phyloP scores from a whole-genome alignment of 2,113 vertebrate species.

The Marcusenius ussheri region DNA sequence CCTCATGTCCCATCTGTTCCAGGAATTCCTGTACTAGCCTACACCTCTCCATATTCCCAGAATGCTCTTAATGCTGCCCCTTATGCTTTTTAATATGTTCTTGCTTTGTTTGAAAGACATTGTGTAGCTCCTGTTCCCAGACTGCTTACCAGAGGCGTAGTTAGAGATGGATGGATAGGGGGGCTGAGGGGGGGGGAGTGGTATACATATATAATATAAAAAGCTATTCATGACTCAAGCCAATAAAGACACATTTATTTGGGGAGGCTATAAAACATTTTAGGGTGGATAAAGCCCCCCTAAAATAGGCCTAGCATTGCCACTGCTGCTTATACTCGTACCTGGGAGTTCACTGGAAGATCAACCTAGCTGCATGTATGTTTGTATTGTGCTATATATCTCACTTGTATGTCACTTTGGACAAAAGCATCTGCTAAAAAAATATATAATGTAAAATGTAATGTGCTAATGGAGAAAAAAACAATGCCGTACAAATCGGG shows the following conservation, averaged over 20 bases:
- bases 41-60: neutral
- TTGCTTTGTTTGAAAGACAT: neutral
- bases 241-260: neutral
- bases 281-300: neutral
- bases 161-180: neutral
- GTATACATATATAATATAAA: neutral
- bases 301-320: neutral
- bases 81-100: neutral
- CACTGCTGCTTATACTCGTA: neutral
- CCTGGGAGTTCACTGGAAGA: neutral
- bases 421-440: neutral
- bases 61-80: neutral
- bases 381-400: neutral
- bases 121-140: neutral
- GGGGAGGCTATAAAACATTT: no score
- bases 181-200: neutral
- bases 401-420: neutral
- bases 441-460: neutral
- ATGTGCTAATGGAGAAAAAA: neutral
- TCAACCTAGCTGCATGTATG: neutral
- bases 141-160: neutral
- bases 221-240: neutral
- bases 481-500: neutral
- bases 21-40: neutral
- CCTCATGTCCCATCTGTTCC: neutral